A percentile compares a stretch with the other conserved stretches of the same genome.
Conservation (phyloP, 1,140 invertebrate genomes). For the Ceratina japonica region DNA sequence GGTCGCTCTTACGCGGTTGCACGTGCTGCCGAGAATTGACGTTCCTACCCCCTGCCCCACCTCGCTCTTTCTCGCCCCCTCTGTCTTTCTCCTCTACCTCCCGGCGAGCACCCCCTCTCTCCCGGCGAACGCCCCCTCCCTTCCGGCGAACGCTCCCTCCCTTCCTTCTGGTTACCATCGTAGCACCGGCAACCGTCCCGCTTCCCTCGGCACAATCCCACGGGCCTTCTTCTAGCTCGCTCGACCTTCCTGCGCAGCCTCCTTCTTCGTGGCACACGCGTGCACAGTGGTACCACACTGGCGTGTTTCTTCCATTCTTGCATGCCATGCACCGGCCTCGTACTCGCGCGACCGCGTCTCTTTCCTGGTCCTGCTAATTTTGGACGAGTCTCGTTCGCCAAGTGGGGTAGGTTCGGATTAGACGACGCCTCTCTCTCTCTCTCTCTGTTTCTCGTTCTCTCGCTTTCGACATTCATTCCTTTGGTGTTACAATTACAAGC, state of each 20-base stretch:
- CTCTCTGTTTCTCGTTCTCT: no score
- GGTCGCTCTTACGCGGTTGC: constrained; percentile 75
- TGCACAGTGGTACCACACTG: background rate
- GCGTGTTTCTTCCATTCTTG: background rate
- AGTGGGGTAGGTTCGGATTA: constrained; percentile 12
- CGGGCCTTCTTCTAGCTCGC: no score
- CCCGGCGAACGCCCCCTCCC: no score
- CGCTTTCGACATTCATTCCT: background rate
- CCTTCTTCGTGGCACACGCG: no score
- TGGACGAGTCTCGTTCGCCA: constrained; percentile 7
- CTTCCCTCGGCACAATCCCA: no score
- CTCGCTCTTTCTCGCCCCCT: background rate
- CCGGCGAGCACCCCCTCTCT: no score
- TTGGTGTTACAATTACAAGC: background rate
- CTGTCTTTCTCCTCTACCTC: background rate
- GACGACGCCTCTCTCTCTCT: background rate
- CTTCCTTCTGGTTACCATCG: no score
- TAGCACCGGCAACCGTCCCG: no score
- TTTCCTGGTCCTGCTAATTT: constrained; percentile 23
- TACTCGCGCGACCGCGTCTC: background rate
- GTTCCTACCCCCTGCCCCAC: constrained; percentile 56
- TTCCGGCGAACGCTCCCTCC: no score
- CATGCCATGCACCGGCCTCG: no score
- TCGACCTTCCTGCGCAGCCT: background rate
- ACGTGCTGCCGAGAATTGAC: constrained; percentile 72